Evolutionary conservation across 2,888 invertebrate species (phyloP).

Genomic region (Cephus pygmeus): DNA sequence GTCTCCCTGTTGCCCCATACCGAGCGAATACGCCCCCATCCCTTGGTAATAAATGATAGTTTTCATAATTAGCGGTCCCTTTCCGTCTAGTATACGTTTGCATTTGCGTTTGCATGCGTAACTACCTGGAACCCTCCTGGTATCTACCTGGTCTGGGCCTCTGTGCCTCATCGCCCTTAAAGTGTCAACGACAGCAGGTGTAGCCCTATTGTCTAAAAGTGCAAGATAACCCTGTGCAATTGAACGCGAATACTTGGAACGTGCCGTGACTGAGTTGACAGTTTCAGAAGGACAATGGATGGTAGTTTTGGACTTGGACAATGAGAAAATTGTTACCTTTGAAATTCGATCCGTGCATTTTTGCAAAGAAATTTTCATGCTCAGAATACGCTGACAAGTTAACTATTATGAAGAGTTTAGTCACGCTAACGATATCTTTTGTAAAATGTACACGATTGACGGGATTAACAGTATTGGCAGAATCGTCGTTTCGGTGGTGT

Average conservation of each 20-base stretch:
- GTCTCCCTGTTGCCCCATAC: not conserved
- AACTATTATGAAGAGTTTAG: slow-evolving; percentile 44
- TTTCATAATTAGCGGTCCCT: slow-evolving; percentile 61
- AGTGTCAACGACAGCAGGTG: slow-evolving; percentile 42
- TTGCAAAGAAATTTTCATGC: slow-evolving; percentile 4
- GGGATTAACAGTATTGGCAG: not conserved
- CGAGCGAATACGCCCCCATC: slow-evolving; percentile 11
- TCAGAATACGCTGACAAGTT: slow-evolving; percentile 22
- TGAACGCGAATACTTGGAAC: slow-evolving; percentile 42
- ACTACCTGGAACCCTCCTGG: slow-evolving; percentile 19
- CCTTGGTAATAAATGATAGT: slow-evolving; percentile 58
- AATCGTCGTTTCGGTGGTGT: not conserved
- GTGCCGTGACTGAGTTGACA: slow-evolving; percentile 48
- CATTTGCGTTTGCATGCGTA: slow-evolving; percentile 26
- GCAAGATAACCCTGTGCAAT: slow-evolving; percentile 48
- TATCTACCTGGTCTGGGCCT: slow-evolving; percentile 21
- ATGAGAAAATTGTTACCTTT: slow-evolving; percentile 34
- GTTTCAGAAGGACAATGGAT: slow-evolving; percentile 41
- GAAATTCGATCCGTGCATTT: slow-evolving; percentile 24
- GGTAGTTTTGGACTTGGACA: slow-evolving; percentile 25
- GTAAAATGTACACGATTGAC: not conserved
- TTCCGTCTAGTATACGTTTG: slow-evolving; percentile 27
- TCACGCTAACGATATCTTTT: slow-evolving; percentile 50
- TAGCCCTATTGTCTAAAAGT: slow-evolving; percentile 42
- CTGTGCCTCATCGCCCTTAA: slow-evolving; percentile 13